phyloP scores from a whole-genome alignment of 2,888 invertebrate genomes.

The Helicoverpa assulta region DNA sequence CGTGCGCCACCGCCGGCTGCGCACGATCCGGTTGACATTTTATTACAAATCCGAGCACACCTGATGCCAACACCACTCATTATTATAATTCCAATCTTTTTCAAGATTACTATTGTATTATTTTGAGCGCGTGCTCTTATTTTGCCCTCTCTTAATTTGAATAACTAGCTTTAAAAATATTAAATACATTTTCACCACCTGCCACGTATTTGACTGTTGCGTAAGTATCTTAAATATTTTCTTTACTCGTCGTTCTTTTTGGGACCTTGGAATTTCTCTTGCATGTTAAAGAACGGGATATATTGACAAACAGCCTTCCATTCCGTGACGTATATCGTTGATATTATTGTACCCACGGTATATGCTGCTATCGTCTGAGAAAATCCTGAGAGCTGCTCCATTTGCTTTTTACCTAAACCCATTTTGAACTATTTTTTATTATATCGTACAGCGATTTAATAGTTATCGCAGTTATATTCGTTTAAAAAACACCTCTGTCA shows the following conservation, averaged over 20 bases:
- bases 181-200: slow-evolving; percentile 24
- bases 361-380: slow-evolving; percentile 89
- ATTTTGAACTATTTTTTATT: slow-evolving; percentile 47
- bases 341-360: slow-evolving; percentile 89
- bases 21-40: slow-evolving; percentile 83
- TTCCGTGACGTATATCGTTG: slow-evolving; percentile 92
- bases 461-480: neutral
- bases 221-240: neutral
- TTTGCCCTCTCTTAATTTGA: slow-evolving; percentile 58
- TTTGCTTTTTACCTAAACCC: slow-evolving; percentile 90
- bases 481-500: neutral
- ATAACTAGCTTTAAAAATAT: slow-evolving; percentile 46
- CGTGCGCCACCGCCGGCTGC: slow-evolving; percentile 85
- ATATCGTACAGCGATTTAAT: slow-evolving; percentile 1
- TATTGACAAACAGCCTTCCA: slow-evolving; percentile 93
- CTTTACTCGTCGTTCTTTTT: neutral
- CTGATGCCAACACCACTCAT: slow-evolving; percentile 86
- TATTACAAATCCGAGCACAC: slow-evolving; percentile 87
- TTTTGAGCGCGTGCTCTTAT: slow-evolving; percentile 72
- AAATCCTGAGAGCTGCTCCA: slow-evolving; percentile 86
- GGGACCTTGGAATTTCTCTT: slow-evolving; percentile 37
- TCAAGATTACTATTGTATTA: slow-evolving; percentile 73
- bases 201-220: slow-evolving; percentile 3
- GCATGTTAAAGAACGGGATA: slow-evolving; percentile 91
- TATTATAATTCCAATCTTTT: slow-evolving; percentile 82